Base-by-base conservation (phyloP, 2,113 vertebrate genomes). In the Nycticryphes semicollaris region DNA sequence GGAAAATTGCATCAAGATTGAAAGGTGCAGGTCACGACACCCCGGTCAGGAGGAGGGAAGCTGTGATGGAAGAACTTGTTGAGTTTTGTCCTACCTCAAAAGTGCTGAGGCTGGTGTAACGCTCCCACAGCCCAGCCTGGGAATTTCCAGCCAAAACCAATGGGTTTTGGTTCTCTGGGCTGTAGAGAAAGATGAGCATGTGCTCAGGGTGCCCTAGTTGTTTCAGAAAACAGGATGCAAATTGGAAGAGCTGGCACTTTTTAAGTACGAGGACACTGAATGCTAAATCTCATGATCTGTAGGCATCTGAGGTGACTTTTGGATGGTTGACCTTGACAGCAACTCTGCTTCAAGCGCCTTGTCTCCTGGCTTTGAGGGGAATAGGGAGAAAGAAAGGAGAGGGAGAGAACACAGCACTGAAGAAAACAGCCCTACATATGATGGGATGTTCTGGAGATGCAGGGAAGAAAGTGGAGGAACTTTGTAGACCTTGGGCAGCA, bases 121-220 rank as follows among this genome's bases (percentile, higher is more conserved):
- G 14, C 72, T 94, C 79, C 87, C 92, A 45, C 84, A n/a, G 15
- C 48, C 59, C 54, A 25, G 72, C n/a, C 62, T 60, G 93, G 94
- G 83, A 88, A 76, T 94, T 95, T 94, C 94, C 93, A 64, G 0
- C 53, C 24, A 3, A 80, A 77, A 14, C 20, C 27, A 12, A 23
- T 31, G 18, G 56, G 31, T 47, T 95, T 89, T 73, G 56, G 12
- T 43, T 73, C 83, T 73, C 59, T 45, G 84, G 75, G 41, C 16
- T 69, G 30, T 3, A 3, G 30, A 66, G 48, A 76, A 45, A 45
- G 39, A 45, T 24, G 53, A 86, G 84, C 48, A 17, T 9, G 0
- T 6, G 75, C 48, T 70, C 14, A 3, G 31, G 35, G 66, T 50
- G n/a, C 23, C 45, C 72, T 39, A 23, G 51, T 31, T 19, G 33